Evolutionary conservation across 2,113 vertebrate genomes (phyloP), one percentile per base, ranked within the genome.

Genomic region (Haemorhous mexicanus): DNA sequence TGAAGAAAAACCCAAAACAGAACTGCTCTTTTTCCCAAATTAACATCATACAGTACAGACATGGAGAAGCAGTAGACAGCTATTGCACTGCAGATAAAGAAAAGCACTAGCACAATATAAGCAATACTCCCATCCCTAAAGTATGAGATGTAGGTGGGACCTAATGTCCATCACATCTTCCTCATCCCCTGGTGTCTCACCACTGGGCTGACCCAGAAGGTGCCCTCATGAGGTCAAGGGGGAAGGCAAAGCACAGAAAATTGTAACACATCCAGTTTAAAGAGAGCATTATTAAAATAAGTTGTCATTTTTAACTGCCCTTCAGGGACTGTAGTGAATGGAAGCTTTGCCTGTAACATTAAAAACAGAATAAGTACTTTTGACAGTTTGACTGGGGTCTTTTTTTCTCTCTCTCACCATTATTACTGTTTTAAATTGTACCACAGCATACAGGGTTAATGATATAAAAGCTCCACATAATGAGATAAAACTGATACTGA

Each of bases 401-500:
- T 43, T 62, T 30, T 68, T 15, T 12, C 4, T 15, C 30, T 61
- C 37, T 66, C 30, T 17, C 35, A 46, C 13, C 66, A 35, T 76
- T 41, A 39, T 50, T 66, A 53, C 30, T 43, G 9, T 28, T 85
- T 77, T 83, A 90, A 90, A 91, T 22, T 11, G 39, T 84, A 67
- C 23, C 3, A 2, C 13, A 70, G 13, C 43, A 41, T 20, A 77
- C 14, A 76, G 91, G 35, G 89, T 97, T 95, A 95, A 97, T 10
- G 7, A 80, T 81, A 46, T 74, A 90, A 89, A 87, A 78, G 93
- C 84, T 95, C 68, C 75, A 66, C 61, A 70, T 86, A 70, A 63
- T 90, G 75, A 30, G 49, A 91, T 93, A 88, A 95, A 94, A 87
- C 55, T 77, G 82, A 92, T 95, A 91, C 90, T 86, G 92, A 95